Evolutionary conservation across 1,140 invertebrate genomes (phyloP), one percentile per base, ranked within the genome.

Genomic region (Heliconius nattereri): DNA sequence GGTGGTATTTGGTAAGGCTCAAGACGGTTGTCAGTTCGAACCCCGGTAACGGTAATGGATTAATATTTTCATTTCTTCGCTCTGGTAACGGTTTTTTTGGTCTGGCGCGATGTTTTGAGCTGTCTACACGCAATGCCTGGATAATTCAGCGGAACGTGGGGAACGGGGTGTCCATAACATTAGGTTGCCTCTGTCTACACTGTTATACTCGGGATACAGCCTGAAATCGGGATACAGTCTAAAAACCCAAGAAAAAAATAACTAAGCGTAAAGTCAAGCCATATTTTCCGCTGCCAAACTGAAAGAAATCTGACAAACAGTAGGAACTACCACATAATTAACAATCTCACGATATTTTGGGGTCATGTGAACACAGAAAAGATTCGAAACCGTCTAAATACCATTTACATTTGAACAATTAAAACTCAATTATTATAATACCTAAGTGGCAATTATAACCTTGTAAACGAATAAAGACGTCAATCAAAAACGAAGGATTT

Each of bases 401-500:
- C 26, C 60, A 66, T 66, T 66, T 66, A 29, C 26, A 29, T 66
- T 26, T 16, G 60, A 29, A n/a, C 60, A 66, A 66, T 66, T 66
- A 66, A 66, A 60, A 60, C n/a, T 60, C 57, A 60, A 60, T 60
- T 60, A 60, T 60, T 60, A 45, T 45, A 20, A 26, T 66, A 66
- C 16, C 16, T 66, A 16, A 66, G 60, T 26, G 60, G 60, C 60
- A 66, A 29, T 26, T 26, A 66, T 66, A 29, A 16, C 60, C 60
- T 66, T 7, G 26, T 66, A 66, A 66, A 29, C 8, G 5, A 26
- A 66, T 66, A 29, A 66, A 66, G 60, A 66, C 60, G 60, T 29
- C 1, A 66, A 66, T 66, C 60, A 66, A 13, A 66, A 26, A 16
- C 23, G 11, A 66, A 29, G 60, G 23, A 66, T 7, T 26, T 66